Conservation (phyloP, 1,140 invertebrate genomes). For the Plodia interpunctella region DNA sequence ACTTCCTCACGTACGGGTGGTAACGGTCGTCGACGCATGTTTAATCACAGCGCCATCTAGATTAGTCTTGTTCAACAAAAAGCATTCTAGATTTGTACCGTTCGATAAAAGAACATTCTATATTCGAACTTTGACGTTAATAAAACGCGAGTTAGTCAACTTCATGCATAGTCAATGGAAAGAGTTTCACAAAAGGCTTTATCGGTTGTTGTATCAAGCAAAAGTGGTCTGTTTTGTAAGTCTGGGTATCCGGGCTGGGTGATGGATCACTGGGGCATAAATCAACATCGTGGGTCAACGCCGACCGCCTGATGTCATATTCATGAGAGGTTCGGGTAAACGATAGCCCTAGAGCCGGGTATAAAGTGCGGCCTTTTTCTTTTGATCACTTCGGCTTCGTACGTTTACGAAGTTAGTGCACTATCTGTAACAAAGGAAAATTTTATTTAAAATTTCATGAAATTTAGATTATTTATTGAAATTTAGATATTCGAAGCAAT, state of each 20-base stretch:
- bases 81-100: not conserved
- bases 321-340: conserved; percentile 54
- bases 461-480: not conserved
- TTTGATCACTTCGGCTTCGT: conserved; percentile 26
- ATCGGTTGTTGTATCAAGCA: conserved; percentile 16
- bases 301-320: conserved; percentile 63
- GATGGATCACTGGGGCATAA: conserved; percentile 58
- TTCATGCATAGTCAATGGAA: conserved; percentile 37
- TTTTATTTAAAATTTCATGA: conserved; percentile 12
- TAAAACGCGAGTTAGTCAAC: conserved; percentile 28
- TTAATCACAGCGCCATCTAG: conserved; percentile 19
- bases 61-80: conserved; percentile 12
- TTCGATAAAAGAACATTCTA: not conserved
- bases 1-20: conserved; percentile 66
- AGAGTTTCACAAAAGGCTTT: conserved; percentile 22
- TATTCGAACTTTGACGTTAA: conserved; percentile 21
- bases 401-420: conserved; percentile 21
- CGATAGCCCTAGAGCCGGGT: conserved; percentile 28
- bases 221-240: conserved; percentile 31
- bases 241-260: conserved; percentile 36
- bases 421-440: conserved; percentile 53
- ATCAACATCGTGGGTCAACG: conserved; percentile 54
- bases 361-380: conserved; percentile 30
- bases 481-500: too few relatives aligned
- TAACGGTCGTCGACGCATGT: conserved; percentile 63